Percentiles rank a stretch among this genome's conserved stretches.
phyloP scores from a whole-genome alignment of 2,113 vertebrate genomes.

The Clarias magur region DNA sequence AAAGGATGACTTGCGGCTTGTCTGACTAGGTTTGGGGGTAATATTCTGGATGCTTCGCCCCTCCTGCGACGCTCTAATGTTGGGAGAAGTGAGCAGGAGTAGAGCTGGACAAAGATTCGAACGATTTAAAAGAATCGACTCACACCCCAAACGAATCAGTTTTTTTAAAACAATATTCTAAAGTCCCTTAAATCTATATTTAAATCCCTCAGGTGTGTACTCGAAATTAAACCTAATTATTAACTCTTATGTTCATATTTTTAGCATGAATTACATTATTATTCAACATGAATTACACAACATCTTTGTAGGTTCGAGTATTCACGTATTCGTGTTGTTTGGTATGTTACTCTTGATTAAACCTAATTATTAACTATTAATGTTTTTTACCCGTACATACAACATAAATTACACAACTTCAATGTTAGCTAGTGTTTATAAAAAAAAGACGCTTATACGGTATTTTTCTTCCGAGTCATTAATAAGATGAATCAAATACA shows the following conservation, averaged over 20 bases:
- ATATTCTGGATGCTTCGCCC: constrained; percentile 5
- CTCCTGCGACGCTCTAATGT: background rate
- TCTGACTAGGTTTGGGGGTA: background rate
- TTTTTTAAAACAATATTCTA: background rate
- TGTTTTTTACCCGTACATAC: background rate
- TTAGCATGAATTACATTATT: too few relatives aligned
- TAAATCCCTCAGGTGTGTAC: too few relatives aligned
- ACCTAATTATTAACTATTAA: background rate
- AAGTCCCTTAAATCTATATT: background rate
- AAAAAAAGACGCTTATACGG: background rate
- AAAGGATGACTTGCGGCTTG: background rate
- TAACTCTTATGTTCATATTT: too few relatives aligned
- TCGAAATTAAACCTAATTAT: too few relatives aligned
- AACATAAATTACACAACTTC: background rate
- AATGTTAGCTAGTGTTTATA: background rate
- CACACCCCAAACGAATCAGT: background rate
- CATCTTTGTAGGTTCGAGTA: too few relatives aligned
- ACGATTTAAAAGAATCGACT: background rate
- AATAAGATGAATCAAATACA: background rate
- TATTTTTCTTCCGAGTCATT: background rate
- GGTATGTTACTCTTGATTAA: background rate
- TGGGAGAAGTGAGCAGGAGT: background rate
- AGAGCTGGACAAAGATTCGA: background rate
- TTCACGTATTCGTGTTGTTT: too few relatives aligned
- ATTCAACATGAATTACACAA: too few relatives aligned